Percentiles rank a stretch among this genome's conserved stretches.
Evolutionary conservation across 2,888 invertebrate species (phyloP).

Genomic region (Ophraella communa): DNA sequence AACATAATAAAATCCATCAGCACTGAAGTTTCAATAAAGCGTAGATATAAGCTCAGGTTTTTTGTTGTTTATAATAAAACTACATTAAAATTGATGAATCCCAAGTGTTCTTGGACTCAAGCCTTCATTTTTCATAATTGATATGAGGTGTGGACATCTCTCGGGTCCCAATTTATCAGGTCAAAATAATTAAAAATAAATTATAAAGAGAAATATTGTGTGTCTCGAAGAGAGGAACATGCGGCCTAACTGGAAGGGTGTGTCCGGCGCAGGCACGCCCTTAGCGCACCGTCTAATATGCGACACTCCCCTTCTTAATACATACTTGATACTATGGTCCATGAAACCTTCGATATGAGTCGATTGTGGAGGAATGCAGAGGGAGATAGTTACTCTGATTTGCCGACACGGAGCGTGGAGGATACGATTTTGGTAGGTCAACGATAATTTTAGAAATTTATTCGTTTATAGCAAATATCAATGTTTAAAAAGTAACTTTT

Average conservation of each 20-base stretch:
- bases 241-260: conserved; percentile 46
- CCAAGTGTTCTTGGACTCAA: conserved; percentile 27
- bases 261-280: conserved; percentile 50
- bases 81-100: conserved; percentile 31
- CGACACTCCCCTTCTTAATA: conserved; percentile 43
- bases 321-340: conserved; percentile 52
- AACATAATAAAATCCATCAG: neutral
- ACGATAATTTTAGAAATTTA: neutral
- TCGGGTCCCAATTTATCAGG: conserved; percentile 40
- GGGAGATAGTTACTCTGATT: neutral
- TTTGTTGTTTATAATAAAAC: conserved; percentile 1
- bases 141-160: conserved; percentile 39
- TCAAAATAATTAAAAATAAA: conserved; percentile 47
- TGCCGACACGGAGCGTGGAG: neutral
- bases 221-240: conserved; percentile 30
- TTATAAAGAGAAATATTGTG: conserved; percentile 42
- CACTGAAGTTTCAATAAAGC: neutral
- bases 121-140: conserved; percentile 37
- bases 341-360: neutral
- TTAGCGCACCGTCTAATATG: conserved; percentile 46
- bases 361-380: neutral
- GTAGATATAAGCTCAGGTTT: neutral
- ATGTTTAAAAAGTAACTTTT: neutral
- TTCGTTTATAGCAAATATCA: neutral
- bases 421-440: neutral